phyloP scores from a whole-genome alignment of 2,113 vertebrate species.

The Microtus pennsylvanicus region DNA sequence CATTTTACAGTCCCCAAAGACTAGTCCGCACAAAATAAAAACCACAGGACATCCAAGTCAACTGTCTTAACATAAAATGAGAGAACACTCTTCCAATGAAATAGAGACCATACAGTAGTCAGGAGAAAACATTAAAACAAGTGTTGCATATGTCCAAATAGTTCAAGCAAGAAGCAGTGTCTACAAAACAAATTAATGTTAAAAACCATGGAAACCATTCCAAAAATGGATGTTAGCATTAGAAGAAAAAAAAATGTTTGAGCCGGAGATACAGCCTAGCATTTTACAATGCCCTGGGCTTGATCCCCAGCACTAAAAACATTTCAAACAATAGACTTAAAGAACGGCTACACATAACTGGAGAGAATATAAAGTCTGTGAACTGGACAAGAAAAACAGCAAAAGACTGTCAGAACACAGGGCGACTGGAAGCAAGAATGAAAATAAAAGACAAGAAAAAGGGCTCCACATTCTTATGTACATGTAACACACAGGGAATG shows the following conservation, averaged over 20 bases:
- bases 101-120: slow-evolving; percentile 22
- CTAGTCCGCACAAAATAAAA: slow-evolving; percentile 21
- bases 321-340: slow-evolving; percentile 42
- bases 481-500: neutral
- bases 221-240: slow-evolving; percentile 17
- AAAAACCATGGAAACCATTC: slow-evolving; percentile 26
- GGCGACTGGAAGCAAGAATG: neutral
- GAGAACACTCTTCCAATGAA: slow-evolving; percentile 28
- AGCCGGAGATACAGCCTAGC: neutral
- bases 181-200: neutral
- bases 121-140: slow-evolving; percentile 47
- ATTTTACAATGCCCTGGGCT: neutral
- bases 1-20: neutral
- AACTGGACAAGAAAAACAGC: slow-evolving; percentile 10
- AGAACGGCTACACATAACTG: neutral
- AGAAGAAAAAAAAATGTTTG: slow-evolving; percentile 34
- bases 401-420: slow-evolving; percentile 46
- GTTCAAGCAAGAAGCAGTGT: slow-evolving; percentile 36
- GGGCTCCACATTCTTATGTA: neutral
- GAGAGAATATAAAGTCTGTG: slow-evolving; percentile 4
- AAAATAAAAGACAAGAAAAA: neutral
- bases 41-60: slow-evolving; percentile 26
- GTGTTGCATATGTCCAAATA: slow-evolving; percentile 6
- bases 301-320: neutral
- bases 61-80: neutral